Evolutionary conservation across 1,140 invertebrate genomes (phyloP).

Genomic region (Prorops nasuta): DNA sequence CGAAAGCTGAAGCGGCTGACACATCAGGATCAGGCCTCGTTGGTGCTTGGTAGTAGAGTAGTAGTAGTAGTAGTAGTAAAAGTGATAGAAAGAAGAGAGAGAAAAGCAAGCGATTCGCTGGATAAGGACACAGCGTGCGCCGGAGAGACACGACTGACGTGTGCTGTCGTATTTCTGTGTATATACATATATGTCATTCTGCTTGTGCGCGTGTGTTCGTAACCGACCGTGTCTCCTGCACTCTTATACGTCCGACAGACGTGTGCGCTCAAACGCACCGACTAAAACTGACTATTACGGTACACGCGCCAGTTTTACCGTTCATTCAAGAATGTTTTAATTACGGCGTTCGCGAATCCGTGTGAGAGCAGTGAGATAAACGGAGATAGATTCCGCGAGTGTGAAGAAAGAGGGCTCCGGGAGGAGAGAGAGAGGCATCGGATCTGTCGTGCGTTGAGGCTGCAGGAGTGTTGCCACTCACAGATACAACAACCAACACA

Average conservation of each 20-base stretch:
- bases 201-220: too few species aligned
- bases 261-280: conserved; percentile 20
- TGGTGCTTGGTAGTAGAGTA: too few species aligned
- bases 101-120: conserved; percentile 1
- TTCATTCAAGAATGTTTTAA: conserved; percentile 38
- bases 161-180: conserved; percentile 11
- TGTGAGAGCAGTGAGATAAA: conserved; percentile 8
- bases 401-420: not conserved
- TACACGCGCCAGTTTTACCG: conserved; percentile 12
- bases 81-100: conserved; percentile 1
- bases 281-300: conserved; percentile 14
- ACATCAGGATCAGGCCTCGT: too few species aligned
- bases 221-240: too few species aligned
- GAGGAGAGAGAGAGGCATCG: not conserved
- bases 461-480: too few species aligned
- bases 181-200: too few species aligned
- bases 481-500: too few species aligned
- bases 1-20: too few species aligned
- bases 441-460: too few species aligned
- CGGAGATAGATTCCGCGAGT: not conserved
- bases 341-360: conserved; percentile 13
- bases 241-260: too few species aligned
- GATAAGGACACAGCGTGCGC: conserved; percentile 1
- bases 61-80: too few species aligned
- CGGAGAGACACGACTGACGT: conserved; percentile 12